These are phyloP conservation scores for Mesitornis unicolor DNA, from an alignment of 2,113 vertebrate genomes.

Conservation along the genomic window DNA sequence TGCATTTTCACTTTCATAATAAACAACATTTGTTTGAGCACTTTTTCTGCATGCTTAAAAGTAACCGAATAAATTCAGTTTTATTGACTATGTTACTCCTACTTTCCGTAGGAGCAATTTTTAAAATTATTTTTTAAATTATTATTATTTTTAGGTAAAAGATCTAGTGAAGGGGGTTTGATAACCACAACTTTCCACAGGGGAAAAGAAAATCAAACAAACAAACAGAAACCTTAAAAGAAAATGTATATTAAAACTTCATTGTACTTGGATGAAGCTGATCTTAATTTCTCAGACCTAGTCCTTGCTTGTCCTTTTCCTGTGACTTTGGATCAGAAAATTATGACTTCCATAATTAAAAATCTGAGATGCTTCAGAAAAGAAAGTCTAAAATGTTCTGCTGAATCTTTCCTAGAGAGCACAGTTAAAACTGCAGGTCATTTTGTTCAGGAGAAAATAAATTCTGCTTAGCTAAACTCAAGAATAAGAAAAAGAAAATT, in stretches of 20 bases:
- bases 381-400: neutral
- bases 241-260: neutral
- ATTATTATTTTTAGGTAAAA: neutral
- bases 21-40: neutral
- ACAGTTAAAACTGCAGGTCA: neutral
- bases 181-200: neutral
- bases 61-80: neutral
- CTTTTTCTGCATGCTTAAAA: neutral
- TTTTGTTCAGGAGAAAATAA: neutral
- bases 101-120: neutral
- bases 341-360: neutral
- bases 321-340: neutral
- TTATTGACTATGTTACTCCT: neutral
- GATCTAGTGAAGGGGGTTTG: neutral
- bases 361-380: slow-evolving; percentile 2
- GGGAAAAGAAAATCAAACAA: too few relatives aligned
- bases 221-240: neutral
- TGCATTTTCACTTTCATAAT: neutral
- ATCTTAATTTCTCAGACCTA: neutral
- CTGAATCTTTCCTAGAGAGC: neutral
- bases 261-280: neutral
- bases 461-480: neutral
- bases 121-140: neutral
- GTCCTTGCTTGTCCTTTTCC: neutral
- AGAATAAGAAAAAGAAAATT: neutral